phyloP scores from a whole-genome alignment of 2,113 vertebrate species.

The Monarcha castaneiventris region DNA sequence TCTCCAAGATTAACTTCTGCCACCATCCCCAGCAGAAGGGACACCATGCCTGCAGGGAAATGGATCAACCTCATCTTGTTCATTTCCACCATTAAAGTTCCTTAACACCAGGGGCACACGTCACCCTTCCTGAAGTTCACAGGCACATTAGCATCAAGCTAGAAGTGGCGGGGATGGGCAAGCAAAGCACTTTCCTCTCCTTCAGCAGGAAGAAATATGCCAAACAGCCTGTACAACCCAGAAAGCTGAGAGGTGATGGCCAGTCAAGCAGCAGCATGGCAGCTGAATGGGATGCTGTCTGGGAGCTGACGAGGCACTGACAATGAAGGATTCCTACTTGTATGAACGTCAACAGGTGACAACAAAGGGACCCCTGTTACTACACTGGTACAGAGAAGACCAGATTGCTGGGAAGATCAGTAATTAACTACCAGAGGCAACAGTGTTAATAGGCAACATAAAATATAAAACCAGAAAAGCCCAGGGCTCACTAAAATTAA shows the following conservation, averaged over 20 bases:
- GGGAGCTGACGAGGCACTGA: not conserved
- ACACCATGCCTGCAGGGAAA: not conserved
- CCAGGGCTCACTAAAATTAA: not conserved
- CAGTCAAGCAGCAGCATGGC: fast-evolving
- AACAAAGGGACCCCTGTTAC: not conserved
- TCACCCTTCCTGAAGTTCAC: not conserved
- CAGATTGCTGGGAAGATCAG: not conserved
- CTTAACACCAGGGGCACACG: not conserved
- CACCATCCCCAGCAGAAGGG: not conserved
- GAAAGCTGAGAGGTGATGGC: not conserved
- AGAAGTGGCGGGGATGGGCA: not conserved
- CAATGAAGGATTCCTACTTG: not conserved
- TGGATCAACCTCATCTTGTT: not conserved
- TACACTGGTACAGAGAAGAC: not conserved
- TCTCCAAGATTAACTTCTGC: not conserved
- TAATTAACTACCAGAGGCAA: not conserved
- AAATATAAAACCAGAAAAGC: not conserved
- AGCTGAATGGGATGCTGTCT: not conserved
- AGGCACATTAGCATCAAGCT: not conserved
- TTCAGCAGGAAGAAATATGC: not conserved
- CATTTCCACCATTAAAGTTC: not conserved
- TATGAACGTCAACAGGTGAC: not conserved
- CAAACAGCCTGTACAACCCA: not conserved
- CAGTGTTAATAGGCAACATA: not conserved
- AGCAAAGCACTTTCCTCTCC: not conserved